Evolutionary conservation across 2,888 invertebrate species (phyloP).

Genomic region (Atrina japonica): DNA sequence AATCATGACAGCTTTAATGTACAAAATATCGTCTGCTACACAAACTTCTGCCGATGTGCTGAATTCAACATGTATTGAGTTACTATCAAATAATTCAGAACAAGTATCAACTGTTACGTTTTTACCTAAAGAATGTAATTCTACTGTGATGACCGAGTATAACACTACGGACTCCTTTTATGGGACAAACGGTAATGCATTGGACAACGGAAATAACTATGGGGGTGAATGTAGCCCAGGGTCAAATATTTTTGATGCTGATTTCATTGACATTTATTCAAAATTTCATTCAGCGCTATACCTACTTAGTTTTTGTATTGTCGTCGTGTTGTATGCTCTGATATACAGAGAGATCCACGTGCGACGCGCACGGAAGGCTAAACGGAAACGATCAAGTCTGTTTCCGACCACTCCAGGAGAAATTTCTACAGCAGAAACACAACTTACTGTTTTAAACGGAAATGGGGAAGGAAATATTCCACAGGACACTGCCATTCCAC

Average conservation of each 20-base stretch:
- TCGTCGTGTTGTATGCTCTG: constrained; percentile 75
- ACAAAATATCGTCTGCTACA: constrained; percentile 24
- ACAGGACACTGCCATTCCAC: constrained; percentile 28
- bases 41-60: background rate
- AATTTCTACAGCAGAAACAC: constrained; percentile 50
- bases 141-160: background rate
- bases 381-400: constrained; percentile 67
- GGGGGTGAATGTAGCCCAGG: constrained; percentile 64
- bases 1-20: constrained; percentile 63
- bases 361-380: constrained; percentile 62
- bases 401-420: constrained; percentile 51
- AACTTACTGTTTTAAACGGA: constrained; percentile 53
- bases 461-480: constrained; percentile 43
- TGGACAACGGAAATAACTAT: background rate
- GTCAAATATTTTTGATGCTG: constrained; percentile 59
- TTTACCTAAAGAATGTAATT: background rate
- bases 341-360: constrained; percentile 73
- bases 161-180: background rate
- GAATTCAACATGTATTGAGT: background rate
- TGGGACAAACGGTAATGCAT: background rate
- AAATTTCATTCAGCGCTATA: constrained; percentile 75
- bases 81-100: too few species aligned
- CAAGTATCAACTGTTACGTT: too few species aligned
- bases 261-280: constrained; percentile 69
- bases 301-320: constrained; percentile 73